Conservation (phyloP, 2,888 invertebrate genomes). For the Antitype chi region DNA sequence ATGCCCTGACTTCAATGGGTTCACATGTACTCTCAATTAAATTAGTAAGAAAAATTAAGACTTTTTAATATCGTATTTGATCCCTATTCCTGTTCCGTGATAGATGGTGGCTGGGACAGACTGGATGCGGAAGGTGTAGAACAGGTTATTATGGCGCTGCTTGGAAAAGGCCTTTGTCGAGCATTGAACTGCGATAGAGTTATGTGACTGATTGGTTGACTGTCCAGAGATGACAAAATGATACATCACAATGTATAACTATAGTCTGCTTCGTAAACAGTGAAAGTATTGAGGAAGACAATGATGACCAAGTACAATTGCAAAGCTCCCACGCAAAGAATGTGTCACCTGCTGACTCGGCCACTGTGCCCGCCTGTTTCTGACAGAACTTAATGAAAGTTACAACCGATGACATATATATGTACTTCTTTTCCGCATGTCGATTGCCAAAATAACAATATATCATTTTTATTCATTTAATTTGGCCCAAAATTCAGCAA, state of each 20-base stretch:
- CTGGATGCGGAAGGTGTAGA: not conserved
- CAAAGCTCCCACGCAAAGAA: constrained; percentile 15
- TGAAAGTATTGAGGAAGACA: constrained; percentile 38
- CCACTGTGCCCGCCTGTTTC: not conserved
- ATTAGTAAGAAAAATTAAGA: not conserved
- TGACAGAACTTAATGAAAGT: not conserved
- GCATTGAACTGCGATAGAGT: not conserved
- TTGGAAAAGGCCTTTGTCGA: not conserved
- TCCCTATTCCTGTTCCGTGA: not conserved
- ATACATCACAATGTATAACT: constrained; percentile 1
- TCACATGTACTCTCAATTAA: constrained; percentile 21
- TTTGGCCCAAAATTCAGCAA: too few relatives aligned
- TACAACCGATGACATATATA: not conserved
- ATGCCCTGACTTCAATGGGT: constrained; percentile 38
- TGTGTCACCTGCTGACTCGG: constrained; percentile 26
- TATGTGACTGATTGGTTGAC: not conserved
- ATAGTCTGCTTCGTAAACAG: constrained; percentile 3
- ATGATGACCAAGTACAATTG: constrained; percentile 31
- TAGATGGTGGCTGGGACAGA: not conserved
- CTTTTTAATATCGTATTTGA: not conserved
- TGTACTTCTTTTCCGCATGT: too few relatives aligned
- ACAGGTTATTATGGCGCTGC: not conserved
- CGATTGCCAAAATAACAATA: too few relatives aligned
- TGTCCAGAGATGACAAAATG: not conserved
- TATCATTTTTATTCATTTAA: too few relatives aligned